These are phyloP conservation scores for Magallana ariakensis DNA, from an alignment of 1,140 invertebrate species.

Conservation along the genomic window DNA sequence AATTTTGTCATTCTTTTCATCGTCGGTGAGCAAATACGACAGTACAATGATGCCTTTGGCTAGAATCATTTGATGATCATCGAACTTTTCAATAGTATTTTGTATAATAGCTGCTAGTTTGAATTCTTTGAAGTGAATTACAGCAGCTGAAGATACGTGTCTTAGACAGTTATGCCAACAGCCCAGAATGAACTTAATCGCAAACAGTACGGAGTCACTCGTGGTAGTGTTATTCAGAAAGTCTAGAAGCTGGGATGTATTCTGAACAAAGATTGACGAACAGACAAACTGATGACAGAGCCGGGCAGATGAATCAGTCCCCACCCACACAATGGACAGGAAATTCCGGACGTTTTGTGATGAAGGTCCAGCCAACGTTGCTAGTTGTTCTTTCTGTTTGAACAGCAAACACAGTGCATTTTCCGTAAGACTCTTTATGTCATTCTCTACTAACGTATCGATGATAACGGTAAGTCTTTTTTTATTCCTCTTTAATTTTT, in stretches of 20 bases:
- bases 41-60: slow-evolving; percentile 49
- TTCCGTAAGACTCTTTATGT: not conserved
- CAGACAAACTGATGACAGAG: slow-evolving; percentile 34
- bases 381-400: not conserved
- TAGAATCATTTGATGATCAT: slow-evolving; percentile 28
- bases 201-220: not conserved
- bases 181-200: slow-evolving; percentile 46
- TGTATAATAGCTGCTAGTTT: not conserved
- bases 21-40: slow-evolving; percentile 48
- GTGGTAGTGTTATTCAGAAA: not conserved
- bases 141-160: slow-evolving; percentile 14
- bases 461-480: not conserved
- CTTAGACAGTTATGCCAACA: slow-evolving; percentile 45
- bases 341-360: not conserved
- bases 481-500: slow-evolving; percentile 4
- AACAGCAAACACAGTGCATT: not conserved
- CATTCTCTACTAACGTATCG: not conserved
- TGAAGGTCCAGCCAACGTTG: not conserved
- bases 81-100: slow-evolving; percentile 32
- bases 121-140: not conserved
- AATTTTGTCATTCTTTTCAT: slow-evolving; percentile 12
- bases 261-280: not conserved
- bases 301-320: slow-evolving; percentile 20
- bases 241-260: slow-evolving; percentile 1
- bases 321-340: slow-evolving; percentile 39